Evolutionary conservation across 2,888 invertebrate genomes (phyloP).

Genomic region (Tenthredo mesomela): DNA sequence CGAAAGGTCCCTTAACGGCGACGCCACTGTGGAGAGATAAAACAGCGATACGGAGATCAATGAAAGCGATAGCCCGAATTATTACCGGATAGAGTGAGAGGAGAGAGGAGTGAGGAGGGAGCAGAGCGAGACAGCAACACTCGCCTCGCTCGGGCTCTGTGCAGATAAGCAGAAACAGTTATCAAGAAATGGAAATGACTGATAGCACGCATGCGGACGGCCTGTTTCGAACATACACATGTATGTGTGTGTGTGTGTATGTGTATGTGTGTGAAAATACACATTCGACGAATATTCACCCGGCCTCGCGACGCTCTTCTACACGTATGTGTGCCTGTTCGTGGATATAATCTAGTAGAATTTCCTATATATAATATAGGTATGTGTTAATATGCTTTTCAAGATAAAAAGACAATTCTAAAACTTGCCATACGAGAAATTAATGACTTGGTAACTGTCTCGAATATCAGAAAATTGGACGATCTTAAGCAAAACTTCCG

Average conservation of each 20-base stretch:
- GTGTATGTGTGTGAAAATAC: slow-evolving; percentile 60
- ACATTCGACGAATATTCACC: slow-evolving; percentile 63
- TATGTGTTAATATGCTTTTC: background rate
- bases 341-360: background rate
- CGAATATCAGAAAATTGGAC: background rate
- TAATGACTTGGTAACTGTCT: background rate
- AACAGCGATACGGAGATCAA: slow-evolving; percentile 77
- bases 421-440: background rate
- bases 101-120: slow-evolving; percentile 61
- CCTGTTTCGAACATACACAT: slow-evolving; percentile 59
- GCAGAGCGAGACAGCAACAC: slow-evolving; percentile 56
- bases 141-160: slow-evolving; percentile 65
- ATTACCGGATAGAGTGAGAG: slow-evolving; percentile 77
- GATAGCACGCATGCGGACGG: slow-evolving; percentile 77
- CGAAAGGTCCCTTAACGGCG: slow-evolving; percentile 1
- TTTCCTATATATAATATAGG: background rate
- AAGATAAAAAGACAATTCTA: background rate
- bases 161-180: slow-evolving; percentile 76
- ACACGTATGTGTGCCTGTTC: background rate
- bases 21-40: slow-evolving; percentile 69
- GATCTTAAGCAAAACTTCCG: background rate
- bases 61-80: slow-evolving; percentile 77
- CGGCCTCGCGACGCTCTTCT: slow-evolving; percentile 43
- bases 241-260: background rate
- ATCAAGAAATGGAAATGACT: slow-evolving; percentile 80